Evolutionary conservation across 2,888 invertebrate species (phyloP).

Genomic region (Phymatocera aterrima): DNA sequence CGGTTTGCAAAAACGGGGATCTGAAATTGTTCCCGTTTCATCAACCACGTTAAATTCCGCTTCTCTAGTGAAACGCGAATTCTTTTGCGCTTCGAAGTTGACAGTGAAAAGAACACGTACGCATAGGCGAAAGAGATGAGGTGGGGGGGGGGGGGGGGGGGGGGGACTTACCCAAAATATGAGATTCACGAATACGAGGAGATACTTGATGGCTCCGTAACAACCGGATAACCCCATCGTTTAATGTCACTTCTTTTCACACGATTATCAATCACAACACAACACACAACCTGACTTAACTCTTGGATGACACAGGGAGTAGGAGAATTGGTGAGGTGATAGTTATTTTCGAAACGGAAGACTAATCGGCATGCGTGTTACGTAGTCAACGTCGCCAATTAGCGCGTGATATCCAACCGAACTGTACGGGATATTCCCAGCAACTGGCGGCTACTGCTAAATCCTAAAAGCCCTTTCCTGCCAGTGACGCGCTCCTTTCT

Average conservation of each 20-base stretch:
- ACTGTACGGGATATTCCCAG: constrained; percentile 34
- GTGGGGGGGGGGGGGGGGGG: too few relatives aligned
- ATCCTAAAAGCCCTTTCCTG: background rate
- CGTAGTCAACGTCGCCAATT: background rate
- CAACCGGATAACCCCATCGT: constrained; percentile 83
- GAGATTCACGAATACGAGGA: constrained; percentile 84
- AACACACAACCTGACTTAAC: constrained; percentile 4
- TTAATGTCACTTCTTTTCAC: background rate
- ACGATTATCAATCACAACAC: constrained; percentile 20
- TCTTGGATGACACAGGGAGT: background rate
- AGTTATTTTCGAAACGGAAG: constrained; percentile 32
- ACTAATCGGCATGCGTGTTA: constrained; percentile 25
- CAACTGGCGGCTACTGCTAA: too few relatives aligned
- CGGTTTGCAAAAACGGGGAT: too few relatives aligned
- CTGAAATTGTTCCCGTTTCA: too few relatives aligned
- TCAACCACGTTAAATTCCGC: too few relatives aligned
- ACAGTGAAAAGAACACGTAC: background rate
- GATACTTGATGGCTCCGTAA: constrained; percentile 83
- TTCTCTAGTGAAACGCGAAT: too few relatives aligned
- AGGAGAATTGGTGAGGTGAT: background rate
- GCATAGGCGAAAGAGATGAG: background rate
- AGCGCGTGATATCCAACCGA: background rate
- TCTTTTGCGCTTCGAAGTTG: too few relatives aligned
- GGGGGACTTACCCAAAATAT: constrained; percentile 83
- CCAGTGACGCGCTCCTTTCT: constrained; percentile 21